A percentile compares a stretch with the other conserved stretches of the same genome.
Conservation (phyloP, 2,888 invertebrate genomes). For the Parapristionchus giblindavisi region DNA sequence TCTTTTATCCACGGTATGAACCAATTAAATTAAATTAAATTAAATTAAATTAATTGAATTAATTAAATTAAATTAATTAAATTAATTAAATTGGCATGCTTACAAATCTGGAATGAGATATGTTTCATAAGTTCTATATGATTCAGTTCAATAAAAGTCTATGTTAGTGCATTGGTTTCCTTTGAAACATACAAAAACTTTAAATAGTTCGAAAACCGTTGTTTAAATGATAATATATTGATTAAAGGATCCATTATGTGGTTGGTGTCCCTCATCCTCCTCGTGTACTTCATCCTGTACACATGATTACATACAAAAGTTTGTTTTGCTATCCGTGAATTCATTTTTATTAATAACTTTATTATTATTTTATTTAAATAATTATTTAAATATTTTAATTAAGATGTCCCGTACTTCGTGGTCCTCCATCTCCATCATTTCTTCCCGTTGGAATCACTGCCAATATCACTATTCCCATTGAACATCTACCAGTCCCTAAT, state of each 20-base stretch:
- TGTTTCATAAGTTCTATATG: no score
- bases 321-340: not conserved
- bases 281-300: conserved; percentile 49
- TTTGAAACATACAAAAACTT: no score
- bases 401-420: conserved; percentile 47
- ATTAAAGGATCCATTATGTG: conserved; percentile 71
- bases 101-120: no score
- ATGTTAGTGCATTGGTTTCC: no score
- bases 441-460: conserved; percentile 42
- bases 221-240: not conserved
- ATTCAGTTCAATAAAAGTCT: no score
- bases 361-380: not conserved
- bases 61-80: no score
- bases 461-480: conserved; percentile 44
- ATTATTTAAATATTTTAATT: not conserved
- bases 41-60: no score
- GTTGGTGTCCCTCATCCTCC: conserved; percentile 72
- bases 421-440: conserved; percentile 44
- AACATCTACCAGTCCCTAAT: conserved; percentile 48
- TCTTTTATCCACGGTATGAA: conserved; percentile 7
- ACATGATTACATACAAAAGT: not conserved
- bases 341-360: not conserved
- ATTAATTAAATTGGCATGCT: no score
- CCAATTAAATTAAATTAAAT: no score
- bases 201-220: no score